Evolutionary conservation across 2,797 vertebrate genomes (phyloP).

Genomic region (Molossus molossus): DNA sequence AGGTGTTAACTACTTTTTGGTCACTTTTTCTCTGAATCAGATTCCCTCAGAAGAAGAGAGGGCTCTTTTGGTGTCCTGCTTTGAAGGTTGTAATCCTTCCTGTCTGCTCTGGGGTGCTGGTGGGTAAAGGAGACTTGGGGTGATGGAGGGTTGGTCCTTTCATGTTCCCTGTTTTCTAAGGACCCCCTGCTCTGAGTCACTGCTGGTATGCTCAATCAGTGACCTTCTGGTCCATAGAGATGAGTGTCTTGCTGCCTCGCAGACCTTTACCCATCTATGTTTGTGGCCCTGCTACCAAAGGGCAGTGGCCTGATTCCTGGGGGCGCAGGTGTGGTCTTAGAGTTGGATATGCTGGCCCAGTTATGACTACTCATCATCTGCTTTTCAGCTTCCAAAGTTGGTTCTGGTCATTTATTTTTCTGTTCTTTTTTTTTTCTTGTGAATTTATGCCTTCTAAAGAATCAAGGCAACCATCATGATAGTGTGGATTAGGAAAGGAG

Average conservation of each 20-base stretch:
- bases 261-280: not conserved
- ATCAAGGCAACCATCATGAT: fast-evolving
- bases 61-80: not conserved
- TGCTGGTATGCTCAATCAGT: not conserved
- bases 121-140: not conserved
- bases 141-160: not conserved
- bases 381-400: not conserved
- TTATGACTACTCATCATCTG: not conserved
- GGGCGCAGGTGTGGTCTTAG: not conserved
- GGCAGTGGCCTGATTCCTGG: not conserved
- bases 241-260: not conserved
- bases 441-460: not conserved
- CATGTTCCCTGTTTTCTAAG: not conserved
- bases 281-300: not conserved
- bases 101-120: not conserved
- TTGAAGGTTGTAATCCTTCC: not conserved
- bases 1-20: not conserved
- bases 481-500: not conserved
- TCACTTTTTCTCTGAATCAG: not conserved
- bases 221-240: not conserved
- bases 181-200: not conserved
- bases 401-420: not conserved
- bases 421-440: not conserved
- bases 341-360: not conserved
- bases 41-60: not conserved